phyloP scores from a whole-genome alignment of 2,888 invertebrate genomes.

The Allolobophora icterica region DNA sequence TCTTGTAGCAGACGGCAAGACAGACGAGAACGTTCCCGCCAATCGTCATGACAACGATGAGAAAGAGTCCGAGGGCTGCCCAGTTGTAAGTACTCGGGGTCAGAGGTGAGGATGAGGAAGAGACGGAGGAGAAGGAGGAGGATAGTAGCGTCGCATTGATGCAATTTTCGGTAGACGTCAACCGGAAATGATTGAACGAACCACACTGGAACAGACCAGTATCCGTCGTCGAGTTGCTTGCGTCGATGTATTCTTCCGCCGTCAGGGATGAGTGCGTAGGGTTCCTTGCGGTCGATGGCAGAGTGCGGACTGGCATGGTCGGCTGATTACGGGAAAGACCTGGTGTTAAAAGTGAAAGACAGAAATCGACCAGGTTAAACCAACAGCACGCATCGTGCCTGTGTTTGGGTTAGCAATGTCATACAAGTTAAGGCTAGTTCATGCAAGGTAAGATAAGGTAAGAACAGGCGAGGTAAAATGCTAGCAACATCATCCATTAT shows the following conservation, averaged over 20 bases:
- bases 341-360: neutral
- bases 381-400: too few species aligned
- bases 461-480: too few species aligned
- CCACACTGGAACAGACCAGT: neutral
- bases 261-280: neutral
- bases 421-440: too few species aligned
- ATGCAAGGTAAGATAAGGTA: too few species aligned
- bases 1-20: conserved; percentile 50
- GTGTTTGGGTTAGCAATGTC: too few species aligned
- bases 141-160: neutral
- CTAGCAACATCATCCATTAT: too few species aligned
- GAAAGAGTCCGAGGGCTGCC: conserved; percentile 48
- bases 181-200: neutral
- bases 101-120: neutral
- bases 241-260: neutral
- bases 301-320: conserved; percentile 1
- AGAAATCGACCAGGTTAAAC: too few species aligned
- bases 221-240: neutral
- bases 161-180: neutral
- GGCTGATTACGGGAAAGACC: neutral
- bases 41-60: conserved; percentile 49
- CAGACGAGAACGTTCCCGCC: conserved; percentile 53
- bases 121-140: neutral
- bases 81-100: conserved; percentile 43
- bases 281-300: neutral